These are phyloP conservation scores for Micronycteris hirsuta DNA, from an alignment of 2,113 vertebrate genomes.

Conservation along the genomic window DNA sequence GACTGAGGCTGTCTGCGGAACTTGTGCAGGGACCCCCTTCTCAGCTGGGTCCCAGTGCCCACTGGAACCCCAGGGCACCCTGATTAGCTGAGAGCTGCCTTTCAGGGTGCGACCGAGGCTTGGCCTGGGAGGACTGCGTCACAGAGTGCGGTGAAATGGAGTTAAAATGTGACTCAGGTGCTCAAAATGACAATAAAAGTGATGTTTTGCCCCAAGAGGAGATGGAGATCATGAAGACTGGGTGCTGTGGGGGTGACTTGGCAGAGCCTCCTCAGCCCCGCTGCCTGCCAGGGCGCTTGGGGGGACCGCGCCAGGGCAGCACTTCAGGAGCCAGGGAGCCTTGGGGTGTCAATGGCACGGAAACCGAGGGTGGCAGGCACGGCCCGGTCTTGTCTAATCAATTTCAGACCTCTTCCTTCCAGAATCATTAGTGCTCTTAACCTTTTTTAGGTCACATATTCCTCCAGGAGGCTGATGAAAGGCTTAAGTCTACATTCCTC, in stretches of 20 bases:
- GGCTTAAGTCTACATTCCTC: conserved; percentile 25
- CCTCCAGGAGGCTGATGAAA: conserved; percentile 49
- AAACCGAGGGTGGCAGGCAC: not conserved
- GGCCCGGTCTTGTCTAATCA: not conserved
- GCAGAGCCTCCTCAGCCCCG: not conserved
- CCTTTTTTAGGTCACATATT: conserved; percentile 65
- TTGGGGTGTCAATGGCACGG: not conserved
- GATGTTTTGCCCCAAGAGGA: not conserved
- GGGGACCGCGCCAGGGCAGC: not conserved
- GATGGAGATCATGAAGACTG: accelerated
- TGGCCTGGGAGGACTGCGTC: conserved; percentile 50
- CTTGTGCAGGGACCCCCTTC: not conserved
- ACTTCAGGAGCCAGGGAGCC: not conserved
- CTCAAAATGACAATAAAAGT: not conserved
- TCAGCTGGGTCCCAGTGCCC: not conserved
- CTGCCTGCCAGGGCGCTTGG: not conserved
- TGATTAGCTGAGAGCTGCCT: not conserved
- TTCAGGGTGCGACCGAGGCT: not conserved
- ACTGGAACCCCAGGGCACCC: not conserved
- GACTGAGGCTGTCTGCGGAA: not conserved
- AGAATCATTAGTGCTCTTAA: conserved; percentile 41
- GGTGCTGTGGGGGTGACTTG: not conserved
- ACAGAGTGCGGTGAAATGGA: conserved; percentile 3
- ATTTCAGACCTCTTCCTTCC: conserved; percentile 45
- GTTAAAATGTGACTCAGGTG: not conserved